These are phyloP conservation scores for Pollimyrus isidori DNA, from an alignment of 2,113 vertebrate species.

Conservation along the genomic window DNA sequence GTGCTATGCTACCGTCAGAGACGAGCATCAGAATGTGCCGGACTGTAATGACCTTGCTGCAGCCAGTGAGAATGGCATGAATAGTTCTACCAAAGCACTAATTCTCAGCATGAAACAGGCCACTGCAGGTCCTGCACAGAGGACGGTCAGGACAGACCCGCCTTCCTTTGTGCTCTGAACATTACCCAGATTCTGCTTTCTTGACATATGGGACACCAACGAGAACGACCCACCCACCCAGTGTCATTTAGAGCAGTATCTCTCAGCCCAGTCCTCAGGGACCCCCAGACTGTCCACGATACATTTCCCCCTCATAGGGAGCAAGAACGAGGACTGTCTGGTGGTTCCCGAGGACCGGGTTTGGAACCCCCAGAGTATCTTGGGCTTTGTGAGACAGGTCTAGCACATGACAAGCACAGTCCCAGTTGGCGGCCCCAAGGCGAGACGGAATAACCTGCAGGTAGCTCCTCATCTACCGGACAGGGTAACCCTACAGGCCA, in stretches of 20 bases:
- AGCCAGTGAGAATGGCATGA: neutral
- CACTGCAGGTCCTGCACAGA: neutral
- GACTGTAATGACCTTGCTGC: neutral
- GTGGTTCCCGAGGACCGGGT: neutral
- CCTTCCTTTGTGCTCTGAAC: neutral
- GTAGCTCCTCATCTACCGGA: neutral
- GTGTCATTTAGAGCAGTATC: neutral
- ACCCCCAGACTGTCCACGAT: neutral
- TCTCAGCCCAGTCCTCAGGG: neutral
- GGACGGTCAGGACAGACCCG: neutral
- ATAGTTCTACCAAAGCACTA: neutral
- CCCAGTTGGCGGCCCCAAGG: neutral
- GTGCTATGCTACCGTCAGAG: neutral
- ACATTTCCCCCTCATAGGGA: neutral
- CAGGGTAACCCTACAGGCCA: neutral
- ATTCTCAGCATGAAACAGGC: neutral
- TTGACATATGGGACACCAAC: neutral
- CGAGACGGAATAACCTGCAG: neutral
- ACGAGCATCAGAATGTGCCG: neutral
- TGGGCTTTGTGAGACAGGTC: neutral
- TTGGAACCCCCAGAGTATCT: neutral
- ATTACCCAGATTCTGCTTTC: neutral
- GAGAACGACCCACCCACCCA: neutral
- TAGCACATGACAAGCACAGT: neutral
- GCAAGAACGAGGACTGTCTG: neutral